phyloP scores from a whole-genome alignment of 2,888 invertebrate species.

The Colostygia pectinataria region DNA sequence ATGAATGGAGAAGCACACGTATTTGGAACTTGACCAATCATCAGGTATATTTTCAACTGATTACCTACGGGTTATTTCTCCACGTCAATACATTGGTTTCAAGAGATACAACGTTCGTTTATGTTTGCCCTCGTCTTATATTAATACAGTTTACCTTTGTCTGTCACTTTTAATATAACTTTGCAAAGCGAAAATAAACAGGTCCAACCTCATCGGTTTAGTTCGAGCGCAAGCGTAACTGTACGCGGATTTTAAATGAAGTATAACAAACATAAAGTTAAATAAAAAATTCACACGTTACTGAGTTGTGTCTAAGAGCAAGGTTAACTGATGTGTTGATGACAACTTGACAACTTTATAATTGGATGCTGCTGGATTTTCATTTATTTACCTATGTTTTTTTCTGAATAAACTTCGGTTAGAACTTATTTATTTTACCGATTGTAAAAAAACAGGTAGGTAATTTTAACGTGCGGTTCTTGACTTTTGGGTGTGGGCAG shows the following conservation, averaged over 20 bases:
- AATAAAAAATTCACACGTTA: conserved; percentile 6
- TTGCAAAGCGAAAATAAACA: conserved; percentile 46
- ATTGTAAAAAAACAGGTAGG: background rate
- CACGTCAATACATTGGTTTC: conserved; percentile 15
- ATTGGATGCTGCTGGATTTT: conserved; percentile 27
- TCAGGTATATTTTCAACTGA: conserved; percentile 15
- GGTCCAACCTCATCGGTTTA: conserved; percentile 41
- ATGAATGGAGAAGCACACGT: no score
- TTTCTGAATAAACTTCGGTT: background rate
- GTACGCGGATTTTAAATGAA: conserved; percentile 42
- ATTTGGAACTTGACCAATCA: conserved; percentile 20
- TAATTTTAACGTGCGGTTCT: conserved; percentile 27
- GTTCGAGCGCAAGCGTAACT: conserved; percentile 48
- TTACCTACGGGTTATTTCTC: conserved; percentile 24
- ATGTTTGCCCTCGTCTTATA: conserved; percentile 27
- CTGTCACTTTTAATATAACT: conserved; percentile 42
- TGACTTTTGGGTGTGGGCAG: conserved; percentile 22
- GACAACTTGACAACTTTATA: conserved; percentile 44
- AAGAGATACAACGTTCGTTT: conserved; percentile 16
- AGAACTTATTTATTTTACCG: background rate
- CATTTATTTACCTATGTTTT: background rate
- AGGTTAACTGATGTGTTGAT: conserved; percentile 48
- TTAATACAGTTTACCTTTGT: conserved; percentile 39
- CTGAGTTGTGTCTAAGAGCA: conserved; percentile 36
- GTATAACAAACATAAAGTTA: conserved; percentile 45